Evolutionary conservation across 2,888 invertebrate genomes (phyloP), one percentile per base, ranked within the genome.

Genomic region (Tromatobia lineatoria): DNA sequence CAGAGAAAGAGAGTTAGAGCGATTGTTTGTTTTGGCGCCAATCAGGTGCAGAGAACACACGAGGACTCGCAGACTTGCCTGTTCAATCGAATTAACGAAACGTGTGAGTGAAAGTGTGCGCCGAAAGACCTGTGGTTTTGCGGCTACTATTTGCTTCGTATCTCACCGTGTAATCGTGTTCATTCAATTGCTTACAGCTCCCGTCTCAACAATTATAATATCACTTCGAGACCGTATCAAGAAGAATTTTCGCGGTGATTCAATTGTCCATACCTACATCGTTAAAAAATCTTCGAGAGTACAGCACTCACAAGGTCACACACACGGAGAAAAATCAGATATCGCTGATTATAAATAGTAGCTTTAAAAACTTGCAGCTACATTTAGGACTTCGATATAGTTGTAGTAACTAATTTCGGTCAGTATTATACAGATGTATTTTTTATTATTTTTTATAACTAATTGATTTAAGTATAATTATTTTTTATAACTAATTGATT

Each of bases 11-110:
- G 54, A 57, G 20, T 25, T 25, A 15, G 29, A 23, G 47, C 25
- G 38, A 54, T 73, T 80, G 73, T 80, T 83, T 83, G 71, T 83
- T 76, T 83, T 73, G 83, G 70, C 66, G 76, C 23, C 29, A 80
- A 83, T 76, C 71, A 67, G 61, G 71, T 71, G 20, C 66, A 52
- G 42, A 61, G 29, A 42, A 29, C 42, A 45, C 47, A 52, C 59
- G 45, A 52, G 20, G 64, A 18, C 20, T 61, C 25, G n/a, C 1
- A 11, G 23, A 83, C 38, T 64, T 10, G 52, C n/a, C 59, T 29
- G 47, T 66, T 18, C 52, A 23, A 52, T 71, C 29, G 45, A 77
- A 69, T 57, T 57, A 47, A 29, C 45, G 20, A 42, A 61, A 29
- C 23, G 59, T 42, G 20, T 42, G 8, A 18, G 20, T 64, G 20